Evolutionary conservation across 2,797 vertebrate species (phyloP), one percentile per base, ranked within the genome.

Genomic region (Distichodus sexfasciatus): DNA sequence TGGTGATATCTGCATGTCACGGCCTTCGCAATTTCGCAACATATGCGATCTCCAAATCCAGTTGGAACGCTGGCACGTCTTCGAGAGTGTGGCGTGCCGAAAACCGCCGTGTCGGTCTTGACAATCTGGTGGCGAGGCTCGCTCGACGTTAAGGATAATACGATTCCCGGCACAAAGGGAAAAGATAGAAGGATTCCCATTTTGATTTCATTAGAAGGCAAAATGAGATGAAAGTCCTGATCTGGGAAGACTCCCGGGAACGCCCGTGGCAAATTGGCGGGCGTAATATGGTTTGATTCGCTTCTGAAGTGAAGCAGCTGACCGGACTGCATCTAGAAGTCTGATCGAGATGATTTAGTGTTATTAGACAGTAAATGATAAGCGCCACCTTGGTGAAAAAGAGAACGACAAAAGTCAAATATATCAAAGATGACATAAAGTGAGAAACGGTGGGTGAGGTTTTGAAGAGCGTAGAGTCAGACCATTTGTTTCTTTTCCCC

Each of bases 221-320:
- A 93, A 94, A 94, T 93, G 91, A 92, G 94, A 95, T 95, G 92
- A 92, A 93, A 94, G 92, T 94, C 93, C 89, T 87, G 91, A 94
- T 94, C 93, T 94, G 92, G 60, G 89, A 94, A 93, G 94, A 94
- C 92, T 88, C 91, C 91, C 91, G 90, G 88, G 80, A 80, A 80
- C 70, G 84, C 88, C 87, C 87, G 84, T 84, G 88, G 89, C 88
- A 87, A 89, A 87, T 81, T 88, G 87, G 89, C 88, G 86, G 85
- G 87, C 86, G 75, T 85, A 85, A 88, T 87, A 83, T 81, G 80
- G 82, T 87, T 89, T 92, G 89, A 92, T 89, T 89, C 87, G 89
- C 82, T 84, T 82, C 84, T 77, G 77, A 83, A 86, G 78, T 74
- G 55, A 71, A 88, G 81, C 88, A 86, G 87, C 86, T 88, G 87